Evolutionary conservation across 1,140 invertebrate genomes (phyloP), one percentile per base, ranked within the genome.

Genomic region (Calosoma granatense): DNA sequence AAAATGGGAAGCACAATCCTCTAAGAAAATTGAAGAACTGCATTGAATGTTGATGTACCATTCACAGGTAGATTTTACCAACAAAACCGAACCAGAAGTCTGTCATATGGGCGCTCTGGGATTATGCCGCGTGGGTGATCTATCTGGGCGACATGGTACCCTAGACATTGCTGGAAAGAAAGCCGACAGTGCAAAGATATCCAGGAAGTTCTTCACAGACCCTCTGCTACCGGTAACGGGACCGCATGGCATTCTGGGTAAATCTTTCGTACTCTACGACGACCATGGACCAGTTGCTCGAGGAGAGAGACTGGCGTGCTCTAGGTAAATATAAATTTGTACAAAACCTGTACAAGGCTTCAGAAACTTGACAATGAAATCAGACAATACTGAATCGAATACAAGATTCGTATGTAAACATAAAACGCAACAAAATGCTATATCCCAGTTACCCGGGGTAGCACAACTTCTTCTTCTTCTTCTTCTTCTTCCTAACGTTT

Each of bases 231-330:
- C 92, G 2, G 71, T 98, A 1, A 82, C 81, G 4, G 94, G 94
- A 14, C 75, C 78, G 14, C 71, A 82, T 59, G 82, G 80, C 53
- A 82, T 96, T 59, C 66, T 95, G 59, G 88, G 87, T 14, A 86
- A 85, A 66, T 92, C 92, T 15, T 69, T 98, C 22, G 88, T 95
- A 0, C 83, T 97, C 41, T 92, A 91, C 63, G 92, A 92, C 71
- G 90, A 94, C 65, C 78, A 86, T 67, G 88, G 89, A 2, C 92
- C 92, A 1, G 83, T 86, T 59, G 90, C 90, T 0, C 76, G 92
- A 58, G 92, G 90, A 11, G 87, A 92, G 69, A 73, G 92, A 61
- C 75, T 97, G 64, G 91, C 90, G 0, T 97, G 94, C 73, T 86
- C 90, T 15, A 81, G 81, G 90, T 92, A 75, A 80, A 47, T 17